Base-by-base conservation (phyloP, 2,113 vertebrate species). In the Coracopsis vasa region DNA sequence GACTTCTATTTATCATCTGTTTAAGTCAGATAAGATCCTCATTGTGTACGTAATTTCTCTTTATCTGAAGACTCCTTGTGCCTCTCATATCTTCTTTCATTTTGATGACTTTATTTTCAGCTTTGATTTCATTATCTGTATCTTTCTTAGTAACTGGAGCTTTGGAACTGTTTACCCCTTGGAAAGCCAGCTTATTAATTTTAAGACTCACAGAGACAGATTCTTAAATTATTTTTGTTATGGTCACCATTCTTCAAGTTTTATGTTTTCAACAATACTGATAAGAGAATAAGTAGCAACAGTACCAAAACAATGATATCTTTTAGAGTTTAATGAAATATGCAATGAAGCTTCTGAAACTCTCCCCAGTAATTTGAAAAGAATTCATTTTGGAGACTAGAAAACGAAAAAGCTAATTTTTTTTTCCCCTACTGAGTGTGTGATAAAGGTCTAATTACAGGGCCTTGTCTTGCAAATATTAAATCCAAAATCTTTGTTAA, bases 21-120 rank as follows among this genome's bases (percentile, higher is more conserved):
- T 93, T 73, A 93, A 94, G 88, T 90, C 69, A 96, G 95, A 97
- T 97, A 97, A 97, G 82, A 97, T 95, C 71, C 94, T 97, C 10
- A 0, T 58, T 95, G 56, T 94, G 67, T 62, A 82, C 11, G 39
- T 96, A 97, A 78, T 94, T 89, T 90, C 80, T 86, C 67, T 95
- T 97, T 98, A 97, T 95, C 96, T 90, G 72, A 79, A 75, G 82
- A 90, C 25, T 71, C 44, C 42, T 79, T 51, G 10, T 92, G 91
- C 39, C 29, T 96, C 94, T 81, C 48, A 53, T 87, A 94, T 94
- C 84, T 94, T 94, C 88, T 95, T 94, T 94, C 56, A 88, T 88
- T 94, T 97, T 96, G 96, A 95, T 97, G 86, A 90, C 91, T 97
- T 97, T 84, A 95, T 97, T 97, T 96, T 88, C 89, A 86, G 45